Evolutionary conservation across 2,888 invertebrate species (phyloP), one percentile per base, ranked within the genome.

Genomic region (Hydrotaea diabolus): DNA sequence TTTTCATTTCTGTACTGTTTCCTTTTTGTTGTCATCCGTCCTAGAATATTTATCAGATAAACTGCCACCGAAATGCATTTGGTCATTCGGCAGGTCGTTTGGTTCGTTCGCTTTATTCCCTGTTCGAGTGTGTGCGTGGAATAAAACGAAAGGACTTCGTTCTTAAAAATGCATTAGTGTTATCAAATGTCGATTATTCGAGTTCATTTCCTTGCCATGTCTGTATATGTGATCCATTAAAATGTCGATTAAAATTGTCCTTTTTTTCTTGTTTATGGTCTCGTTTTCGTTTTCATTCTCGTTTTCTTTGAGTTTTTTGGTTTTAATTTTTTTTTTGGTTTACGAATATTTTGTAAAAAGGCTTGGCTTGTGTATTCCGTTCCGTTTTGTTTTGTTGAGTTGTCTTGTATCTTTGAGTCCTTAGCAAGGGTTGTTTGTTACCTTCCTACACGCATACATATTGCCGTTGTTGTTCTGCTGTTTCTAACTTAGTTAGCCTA

Each of bases 341-440:
- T 55, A 1, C 9, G 7, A 31, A 31, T 26, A 1, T 13, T 13
- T 43, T 43, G 2, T n/a, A n/a, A n/a, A 59, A 73, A 77, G 83
- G 83, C 66, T 83, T 83, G 80, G 83, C 80, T 80, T 83, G 71
- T 77, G 39, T 23, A 11, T 74, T 75, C 69, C 49, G 78, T 83
- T 76, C 49, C 26, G 80, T 80, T 76, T 15, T n/a, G 49, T 72
- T 53, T 53, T 49, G 77, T 80, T 74, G 17, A 23, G 79, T 75
- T 39, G 39, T 39, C 3, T 7, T 83, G 69, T 71, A 57, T 77
- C 73, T 59, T 59, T 76, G 64, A 69, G 69, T 69, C 80, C 46
- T 71, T 76, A 64, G 53, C 79, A 71, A 39, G 75, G 75, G 78
- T 78, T 53, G 59, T 21, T 78, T 82, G 55, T 39, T 71, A 31